Evolutionary conservation across 1,140 invertebrate genomes (phyloP).

Genomic region (Hycleus phaleratus): DNA sequence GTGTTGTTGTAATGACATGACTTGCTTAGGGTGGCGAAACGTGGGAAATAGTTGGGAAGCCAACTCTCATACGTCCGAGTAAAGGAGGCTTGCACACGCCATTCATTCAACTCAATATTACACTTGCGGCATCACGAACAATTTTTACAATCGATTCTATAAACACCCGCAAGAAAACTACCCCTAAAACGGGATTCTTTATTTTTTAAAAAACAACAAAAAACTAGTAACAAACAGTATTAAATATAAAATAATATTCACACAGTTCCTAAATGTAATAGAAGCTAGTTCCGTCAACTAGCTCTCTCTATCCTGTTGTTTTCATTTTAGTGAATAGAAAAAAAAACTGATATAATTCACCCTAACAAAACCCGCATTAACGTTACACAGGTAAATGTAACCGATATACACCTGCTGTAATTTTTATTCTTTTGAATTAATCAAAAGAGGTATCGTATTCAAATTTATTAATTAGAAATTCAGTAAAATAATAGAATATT

Average conservation of each 20-base stretch:
- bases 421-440: no score
- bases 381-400: slow-evolving; percentile 5
- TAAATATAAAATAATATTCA: background rate
- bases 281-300: background rate
- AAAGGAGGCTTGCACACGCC: slow-evolving; percentile 7
- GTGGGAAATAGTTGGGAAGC: slow-evolving; percentile 25
- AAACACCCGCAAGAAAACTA: background rate
- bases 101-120: slow-evolving; percentile 1
- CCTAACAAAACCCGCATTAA: slow-evolving; percentile 4
- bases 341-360: slow-evolving; percentile 1
- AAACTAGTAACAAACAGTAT: background rate
- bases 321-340: background rate
- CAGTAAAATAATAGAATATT: no score
- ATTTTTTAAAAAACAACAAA: background rate
- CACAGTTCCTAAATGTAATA: background rate
- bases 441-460: no score
- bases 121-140: slow-evolving; percentile 12
- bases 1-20: slow-evolving; percentile 19
- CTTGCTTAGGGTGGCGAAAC: slow-evolving; percentile 22
- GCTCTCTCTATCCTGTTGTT: slow-evolving; percentile 1
- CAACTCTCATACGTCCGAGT: slow-evolving; percentile 19
- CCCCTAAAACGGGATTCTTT: background rate
- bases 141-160: background rate
- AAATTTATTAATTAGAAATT: no score
- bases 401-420: slow-evolving; percentile 8